These are phyloP conservation scores for Atractosteus spatula DNA, from an alignment of 2,113 vertebrate species.

Conservation along the genomic window DNA sequence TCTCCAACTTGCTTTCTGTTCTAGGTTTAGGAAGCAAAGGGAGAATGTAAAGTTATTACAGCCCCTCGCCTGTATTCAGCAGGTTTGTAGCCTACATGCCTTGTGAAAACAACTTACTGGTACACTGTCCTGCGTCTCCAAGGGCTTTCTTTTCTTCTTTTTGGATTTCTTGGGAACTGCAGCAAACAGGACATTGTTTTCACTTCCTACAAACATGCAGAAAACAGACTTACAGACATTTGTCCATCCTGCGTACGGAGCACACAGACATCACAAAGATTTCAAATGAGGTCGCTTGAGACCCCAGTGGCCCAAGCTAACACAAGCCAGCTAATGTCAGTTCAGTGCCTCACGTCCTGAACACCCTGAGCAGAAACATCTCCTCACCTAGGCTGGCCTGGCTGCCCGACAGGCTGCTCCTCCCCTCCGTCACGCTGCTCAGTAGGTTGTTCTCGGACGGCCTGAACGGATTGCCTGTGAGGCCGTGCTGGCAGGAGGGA, in stretches of 20 bases:
- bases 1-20: too few relatives aligned
- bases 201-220: slow-evolving; percentile 50
- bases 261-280: too few relatives aligned
- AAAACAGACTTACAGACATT: background rate
- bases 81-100: too few relatives aligned
- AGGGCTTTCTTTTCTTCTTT: slow-evolving; percentile 42
- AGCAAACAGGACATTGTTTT: slow-evolving; percentile 38
- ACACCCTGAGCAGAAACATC: too few relatives aligned
- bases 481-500: slow-evolving; percentile 42
- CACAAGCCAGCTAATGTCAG: too few relatives aligned
- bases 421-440: slow-evolving; percentile 49
- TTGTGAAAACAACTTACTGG: slow-evolving; percentile 41
- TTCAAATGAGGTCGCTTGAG: too few relatives aligned
- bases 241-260: too few relatives aligned
- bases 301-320: too few relatives aligned
- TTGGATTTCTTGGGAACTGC: slow-evolving; percentile 36
- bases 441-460: slow-evolving; percentile 43
- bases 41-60: too few relatives aligned
- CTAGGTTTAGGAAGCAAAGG: too few relatives aligned
- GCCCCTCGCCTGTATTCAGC: too few relatives aligned
- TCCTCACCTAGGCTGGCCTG: slow-evolving; percentile 57
- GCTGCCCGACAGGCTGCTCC: slow-evolving; percentile 38
- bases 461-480: slow-evolving; percentile 42
- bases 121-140: slow-evolving; percentile 42
- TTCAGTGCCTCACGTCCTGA: too few relatives aligned